Conservation (phyloP, 2,113 vertebrate genomes). For the Neogobius melanostomus region DNA sequence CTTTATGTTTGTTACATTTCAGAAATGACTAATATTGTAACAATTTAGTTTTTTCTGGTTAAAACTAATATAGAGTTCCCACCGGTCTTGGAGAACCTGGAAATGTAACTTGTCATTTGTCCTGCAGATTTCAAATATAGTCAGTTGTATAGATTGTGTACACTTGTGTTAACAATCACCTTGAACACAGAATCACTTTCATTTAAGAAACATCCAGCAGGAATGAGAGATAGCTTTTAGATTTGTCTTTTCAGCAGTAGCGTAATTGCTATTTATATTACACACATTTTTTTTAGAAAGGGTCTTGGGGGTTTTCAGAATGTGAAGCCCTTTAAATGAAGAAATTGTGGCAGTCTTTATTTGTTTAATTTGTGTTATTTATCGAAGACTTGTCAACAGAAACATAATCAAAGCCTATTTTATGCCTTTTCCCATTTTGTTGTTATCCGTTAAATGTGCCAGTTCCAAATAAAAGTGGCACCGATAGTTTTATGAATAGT, state of each 20-base stretch:
- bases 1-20: neutral
- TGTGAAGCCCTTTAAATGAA: neutral
- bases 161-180: neutral
- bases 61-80: neutral
- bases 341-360: neutral
- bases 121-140: neutral
- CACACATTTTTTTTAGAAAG: too few species aligned
- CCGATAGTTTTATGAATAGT: neutral
- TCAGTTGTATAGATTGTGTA: neutral
- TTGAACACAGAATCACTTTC: neutral
- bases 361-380: neutral
- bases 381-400: neutral
- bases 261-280: neutral
- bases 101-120: neutral
- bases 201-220: neutral
- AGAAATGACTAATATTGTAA: neutral
- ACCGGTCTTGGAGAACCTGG: neutral
- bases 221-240: neutral
- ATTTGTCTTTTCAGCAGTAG: neutral
- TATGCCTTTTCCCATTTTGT: neutral
- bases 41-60: neutral
- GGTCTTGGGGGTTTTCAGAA: neutral
- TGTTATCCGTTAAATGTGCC: neutral
- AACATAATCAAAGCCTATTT: neutral
- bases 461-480: neutral